phyloP scores from a whole-genome alignment of 2,888 invertebrate genomes.

The Dryadula phaetusa region DNA sequence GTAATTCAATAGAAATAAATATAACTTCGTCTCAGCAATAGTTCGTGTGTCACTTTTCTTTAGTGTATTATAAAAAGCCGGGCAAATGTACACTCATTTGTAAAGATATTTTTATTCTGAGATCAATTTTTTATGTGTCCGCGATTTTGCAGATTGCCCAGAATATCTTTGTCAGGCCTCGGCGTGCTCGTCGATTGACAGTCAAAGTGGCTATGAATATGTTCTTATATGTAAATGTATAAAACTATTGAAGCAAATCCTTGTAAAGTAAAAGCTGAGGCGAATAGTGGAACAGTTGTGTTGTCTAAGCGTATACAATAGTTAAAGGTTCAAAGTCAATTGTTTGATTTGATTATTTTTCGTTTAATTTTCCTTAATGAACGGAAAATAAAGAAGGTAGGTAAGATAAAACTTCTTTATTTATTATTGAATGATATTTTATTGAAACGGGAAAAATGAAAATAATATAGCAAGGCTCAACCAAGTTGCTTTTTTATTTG shows the following conservation, averaged over 20 bases:
- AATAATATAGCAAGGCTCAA: too few species aligned
- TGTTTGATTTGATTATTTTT: too few species aligned
- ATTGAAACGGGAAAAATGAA: too few species aligned
- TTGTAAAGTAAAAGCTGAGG: too few species aligned
- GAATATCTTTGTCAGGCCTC: slow-evolving; percentile 36
- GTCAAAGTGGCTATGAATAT: background rate
- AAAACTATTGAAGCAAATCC: background rate
- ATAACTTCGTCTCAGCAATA: slow-evolving; percentile 15
- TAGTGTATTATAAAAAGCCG: slow-evolving; percentile 17
- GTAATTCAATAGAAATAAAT: slow-evolving; percentile 1
- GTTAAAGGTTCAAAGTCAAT: too few species aligned
- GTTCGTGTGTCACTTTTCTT: slow-evolving; percentile 19
- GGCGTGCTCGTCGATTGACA: slow-evolving; percentile 31
- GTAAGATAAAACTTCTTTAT: too few species aligned
- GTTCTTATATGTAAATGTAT: background rate
- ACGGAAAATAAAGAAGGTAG: too few species aligned
- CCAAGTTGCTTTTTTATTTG: too few species aligned
- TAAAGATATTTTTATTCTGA: slow-evolving; percentile 27
- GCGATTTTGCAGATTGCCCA: slow-evolving; percentile 34
- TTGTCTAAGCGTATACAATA: too few species aligned
- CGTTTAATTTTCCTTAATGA: too few species aligned
- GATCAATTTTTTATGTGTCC: slow-evolving; percentile 36
- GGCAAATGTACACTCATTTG: slow-evolving; percentile 16
- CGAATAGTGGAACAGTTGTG: too few species aligned
- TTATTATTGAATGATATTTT: too few species aligned